These are phyloP conservation scores for Sicus ferrugineus DNA, from an alignment of 2,888 invertebrate genomes.

Conservation along the genomic window DNA sequence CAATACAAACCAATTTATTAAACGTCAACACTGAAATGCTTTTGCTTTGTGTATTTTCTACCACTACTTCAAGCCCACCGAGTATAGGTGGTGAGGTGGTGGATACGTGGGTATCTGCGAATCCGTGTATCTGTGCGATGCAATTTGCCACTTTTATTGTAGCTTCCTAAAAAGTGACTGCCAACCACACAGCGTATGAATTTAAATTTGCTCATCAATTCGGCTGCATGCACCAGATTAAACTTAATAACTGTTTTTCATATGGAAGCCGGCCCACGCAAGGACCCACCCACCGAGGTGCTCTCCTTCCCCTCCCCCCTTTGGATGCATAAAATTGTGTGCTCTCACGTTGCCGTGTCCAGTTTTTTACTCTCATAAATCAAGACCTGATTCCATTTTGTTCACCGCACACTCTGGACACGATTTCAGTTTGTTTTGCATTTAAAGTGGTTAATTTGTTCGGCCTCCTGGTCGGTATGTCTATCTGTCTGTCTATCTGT, in stretches of 20 bases:
- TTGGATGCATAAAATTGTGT: neutral
- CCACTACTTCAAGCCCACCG: no score
- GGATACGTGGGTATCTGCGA: neutral
- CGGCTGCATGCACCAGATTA: neutral
- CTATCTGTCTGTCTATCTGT: neutral
- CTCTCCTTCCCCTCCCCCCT: no score
- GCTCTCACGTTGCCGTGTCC: neutral
- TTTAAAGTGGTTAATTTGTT: slow-evolving; percentile 39
- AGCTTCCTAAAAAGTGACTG: neutral
- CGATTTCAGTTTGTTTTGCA: slow-evolving; percentile 39
- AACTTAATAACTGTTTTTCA: neutral
- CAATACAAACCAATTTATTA: neutral
- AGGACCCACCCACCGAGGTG: no score
- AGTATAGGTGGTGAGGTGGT: neutral
- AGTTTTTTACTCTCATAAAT: slow-evolving; percentile 29
- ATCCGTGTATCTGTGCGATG: no score
- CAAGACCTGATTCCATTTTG: slow-evolving; percentile 25
- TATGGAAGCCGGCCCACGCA: neutral
- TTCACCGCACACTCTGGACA: slow-evolving; percentile 23
- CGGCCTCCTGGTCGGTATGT: neutral
- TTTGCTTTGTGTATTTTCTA: no score
- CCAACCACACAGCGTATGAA: neutral
- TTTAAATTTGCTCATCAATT: slow-evolving; percentile 29
- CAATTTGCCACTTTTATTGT: no score
- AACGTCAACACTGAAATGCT: neutral